Percentiles rank a stretch among this genome's conserved stretches.
Conservation (phyloP, 2,888 invertebrate species). For the Eilema griseolum region DNA sequence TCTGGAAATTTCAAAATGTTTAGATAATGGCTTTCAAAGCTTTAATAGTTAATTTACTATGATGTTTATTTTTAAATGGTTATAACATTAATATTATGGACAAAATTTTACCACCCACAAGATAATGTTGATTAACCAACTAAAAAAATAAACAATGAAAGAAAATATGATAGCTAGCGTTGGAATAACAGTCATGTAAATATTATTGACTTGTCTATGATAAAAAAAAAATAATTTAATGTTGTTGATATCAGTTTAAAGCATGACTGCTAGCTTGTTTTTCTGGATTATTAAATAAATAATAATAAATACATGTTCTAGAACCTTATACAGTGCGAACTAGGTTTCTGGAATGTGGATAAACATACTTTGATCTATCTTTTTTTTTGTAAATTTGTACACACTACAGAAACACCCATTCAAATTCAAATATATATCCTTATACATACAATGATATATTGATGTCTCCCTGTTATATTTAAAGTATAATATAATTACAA, state of each 20-base stretch:
- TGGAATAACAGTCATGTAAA: slow-evolving; percentile 3
- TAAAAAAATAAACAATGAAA: not conserved
- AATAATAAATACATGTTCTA: not conserved
- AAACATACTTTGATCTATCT: not conserved
- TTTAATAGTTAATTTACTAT: no score
- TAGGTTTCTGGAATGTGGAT: not conserved
- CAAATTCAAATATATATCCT: not conserved
- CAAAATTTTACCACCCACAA: not conserved
- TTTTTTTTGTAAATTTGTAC: not conserved
- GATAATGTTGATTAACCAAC: not conserved
- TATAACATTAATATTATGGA: not conserved
- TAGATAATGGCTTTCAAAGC: no score
- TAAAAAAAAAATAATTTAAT: not conserved
- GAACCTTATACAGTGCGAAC: not conserved
- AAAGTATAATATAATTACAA: not conserved
- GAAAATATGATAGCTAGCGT: not conserved
- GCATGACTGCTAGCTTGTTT: not conserved
- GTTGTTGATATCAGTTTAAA: not conserved
- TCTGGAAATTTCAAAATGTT: no score
- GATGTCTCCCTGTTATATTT: not conserved
- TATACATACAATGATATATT: not conserved
- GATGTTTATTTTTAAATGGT: no score
- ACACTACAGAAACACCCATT: not conserved
- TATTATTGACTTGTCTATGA: not conserved
- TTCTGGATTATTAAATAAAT: not conserved